These are phyloP conservation scores for Myopa testacea DNA, from an alignment of 2,888 invertebrate genomes.

Conservation along the genomic window DNA sequence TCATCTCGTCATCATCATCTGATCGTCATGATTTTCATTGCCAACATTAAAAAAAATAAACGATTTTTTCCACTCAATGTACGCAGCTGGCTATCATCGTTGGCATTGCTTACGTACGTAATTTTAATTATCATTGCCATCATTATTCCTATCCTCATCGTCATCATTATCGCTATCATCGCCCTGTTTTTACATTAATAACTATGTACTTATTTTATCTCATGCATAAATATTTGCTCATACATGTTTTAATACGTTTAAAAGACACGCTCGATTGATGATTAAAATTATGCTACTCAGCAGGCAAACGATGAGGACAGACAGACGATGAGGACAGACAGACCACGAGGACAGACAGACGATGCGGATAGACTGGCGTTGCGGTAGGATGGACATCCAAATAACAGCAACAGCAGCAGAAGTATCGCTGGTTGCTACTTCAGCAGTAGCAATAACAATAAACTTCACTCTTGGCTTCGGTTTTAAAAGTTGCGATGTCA, in stretches of 20 bases:
- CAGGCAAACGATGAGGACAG: too few relatives aligned
- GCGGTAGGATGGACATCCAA: not conserved
- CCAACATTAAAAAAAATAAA: too few relatives aligned
- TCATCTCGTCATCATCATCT: not conserved
- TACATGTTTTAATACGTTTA: conserved; percentile 26
- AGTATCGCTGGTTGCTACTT: too few relatives aligned
- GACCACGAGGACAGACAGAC: too few relatives aligned
- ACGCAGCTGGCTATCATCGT: too few relatives aligned
- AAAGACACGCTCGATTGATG: conserved; percentile 32
- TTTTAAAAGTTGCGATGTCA: conserved; percentile 33
- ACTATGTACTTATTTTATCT: conserved; percentile 29
- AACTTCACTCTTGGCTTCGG: not conserved
- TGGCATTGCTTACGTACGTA: too few relatives aligned
- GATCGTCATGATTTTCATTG: too few relatives aligned
- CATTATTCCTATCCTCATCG: not conserved
- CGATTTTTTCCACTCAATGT: too few relatives aligned
- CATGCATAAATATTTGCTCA: conserved; percentile 37
- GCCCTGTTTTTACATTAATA: conserved; percentile 37
- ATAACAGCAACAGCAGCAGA: conserved; percentile 4
- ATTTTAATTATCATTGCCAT: too few relatives aligned
- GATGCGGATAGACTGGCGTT: too few relatives aligned
- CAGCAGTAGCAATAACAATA: not conserved
- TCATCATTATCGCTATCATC: conserved; percentile 23
- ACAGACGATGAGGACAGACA: too few relatives aligned
- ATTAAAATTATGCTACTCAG: not conserved